A percentile compares a stretch with the other conserved stretches of the same genome.
phyloP scores from a whole-genome alignment of 2,888 invertebrate species.

The Chrysotoxum bicinctum region DNA sequence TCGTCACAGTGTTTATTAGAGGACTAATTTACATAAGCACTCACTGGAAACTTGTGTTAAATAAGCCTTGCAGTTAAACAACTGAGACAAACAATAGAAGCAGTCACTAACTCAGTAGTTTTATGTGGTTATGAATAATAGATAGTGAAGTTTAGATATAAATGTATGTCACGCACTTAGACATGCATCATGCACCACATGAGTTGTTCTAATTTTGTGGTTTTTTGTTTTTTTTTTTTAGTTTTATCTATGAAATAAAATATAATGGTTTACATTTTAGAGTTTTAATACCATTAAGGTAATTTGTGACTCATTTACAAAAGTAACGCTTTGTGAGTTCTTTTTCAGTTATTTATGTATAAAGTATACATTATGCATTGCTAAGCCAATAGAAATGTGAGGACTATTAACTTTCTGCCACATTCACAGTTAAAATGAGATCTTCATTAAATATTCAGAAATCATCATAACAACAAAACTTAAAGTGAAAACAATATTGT shows the following conservation, averaged over 20 bases:
- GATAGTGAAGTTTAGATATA: constrained; percentile 4
- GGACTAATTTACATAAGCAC: constrained; percentile 33
- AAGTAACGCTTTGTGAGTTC: neutral
- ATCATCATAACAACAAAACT: no score
- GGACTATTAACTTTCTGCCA: no score
- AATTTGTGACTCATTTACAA: neutral
- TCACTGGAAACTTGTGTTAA: constrained; percentile 30
- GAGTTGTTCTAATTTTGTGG: constrained; percentile 10
- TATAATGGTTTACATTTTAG: neutral
- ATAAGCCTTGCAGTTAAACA: constrained; percentile 35
- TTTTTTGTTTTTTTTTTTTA: neutral
- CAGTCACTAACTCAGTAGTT: constrained; percentile 5
- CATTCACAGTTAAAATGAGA: no score
- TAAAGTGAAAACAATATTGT: no score
- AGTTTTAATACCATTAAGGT: neutral
- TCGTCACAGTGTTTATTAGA: neutral
- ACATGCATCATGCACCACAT: constrained; percentile 13
- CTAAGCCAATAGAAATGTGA: no score
- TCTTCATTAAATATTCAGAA: no score
- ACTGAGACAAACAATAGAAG: constrained; percentile 27
- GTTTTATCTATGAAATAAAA: neutral
- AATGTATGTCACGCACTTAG: constrained; percentile 23
- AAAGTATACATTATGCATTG: no score
- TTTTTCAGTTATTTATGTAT: neutral
- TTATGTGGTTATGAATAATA: constrained; percentile 12